A percentile compares a stretch with the other conserved stretches of the same genome.
Conservation (phyloP, 2,797 vertebrate genomes). For the Chanos chanos region DNA sequence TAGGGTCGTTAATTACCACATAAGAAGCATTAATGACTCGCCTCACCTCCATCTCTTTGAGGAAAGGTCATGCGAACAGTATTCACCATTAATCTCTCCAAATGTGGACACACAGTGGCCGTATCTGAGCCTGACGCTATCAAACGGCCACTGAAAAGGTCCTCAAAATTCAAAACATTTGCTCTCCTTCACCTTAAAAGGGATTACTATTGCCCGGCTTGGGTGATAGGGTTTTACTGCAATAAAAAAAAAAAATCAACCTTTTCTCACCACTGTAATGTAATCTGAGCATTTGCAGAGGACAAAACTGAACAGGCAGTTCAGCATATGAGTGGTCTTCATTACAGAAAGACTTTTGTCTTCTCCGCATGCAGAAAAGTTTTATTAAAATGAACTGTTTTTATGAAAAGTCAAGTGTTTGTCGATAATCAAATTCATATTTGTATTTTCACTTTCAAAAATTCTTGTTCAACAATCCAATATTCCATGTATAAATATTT, state of each 20-base stretch:
- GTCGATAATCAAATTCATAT: too few relatives aligned
- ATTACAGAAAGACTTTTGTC: background rate
- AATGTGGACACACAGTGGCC: slow-evolving; percentile 77
- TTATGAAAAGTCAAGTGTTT: too few relatives aligned
- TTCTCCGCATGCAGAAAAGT: too few relatives aligned
- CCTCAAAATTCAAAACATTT: slow-evolving; percentile 51
- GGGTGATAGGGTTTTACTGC: slow-evolving; percentile 14
- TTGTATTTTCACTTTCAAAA: too few relatives aligned
- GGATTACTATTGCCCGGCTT: slow-evolving; percentile 13
- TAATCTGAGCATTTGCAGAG: slow-evolving; percentile 2
- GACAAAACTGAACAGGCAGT: background rate
- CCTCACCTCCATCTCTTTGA: slow-evolving; percentile 91
- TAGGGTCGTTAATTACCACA: slow-evolving; percentile 90
- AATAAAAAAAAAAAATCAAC: background rate
- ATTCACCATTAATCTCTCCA: slow-evolving; percentile 89
- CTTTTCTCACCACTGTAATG: background rate
- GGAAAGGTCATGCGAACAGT: slow-evolving; percentile 91
- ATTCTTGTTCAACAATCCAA: too few relatives aligned
- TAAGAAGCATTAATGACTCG: slow-evolving; percentile 93
- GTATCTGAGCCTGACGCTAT: slow-evolving; percentile 9
- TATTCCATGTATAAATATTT: too few relatives aligned
- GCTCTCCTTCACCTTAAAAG: slow-evolving; percentile 43
- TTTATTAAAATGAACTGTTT: too few relatives aligned
- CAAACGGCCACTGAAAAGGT: slow-evolving; percentile 32
- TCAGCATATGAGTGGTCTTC: background rate